These are phyloP conservation scores for Lucinisca nassula DNA, from an alignment of 2,888 invertebrate genomes.

Conservation along the genomic window DNA sequence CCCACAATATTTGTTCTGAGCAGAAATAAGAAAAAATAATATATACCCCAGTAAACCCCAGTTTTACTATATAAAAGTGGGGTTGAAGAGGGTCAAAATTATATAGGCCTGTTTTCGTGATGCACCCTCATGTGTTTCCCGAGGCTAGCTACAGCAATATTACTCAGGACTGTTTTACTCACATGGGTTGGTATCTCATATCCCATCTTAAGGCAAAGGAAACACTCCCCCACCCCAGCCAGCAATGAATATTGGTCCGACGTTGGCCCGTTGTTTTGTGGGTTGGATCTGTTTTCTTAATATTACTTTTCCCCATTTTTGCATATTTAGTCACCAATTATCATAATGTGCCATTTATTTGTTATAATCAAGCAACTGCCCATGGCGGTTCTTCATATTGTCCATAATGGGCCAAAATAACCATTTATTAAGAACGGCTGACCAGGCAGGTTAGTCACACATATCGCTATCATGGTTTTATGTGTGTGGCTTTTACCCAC, in stretches of 20 bases:
- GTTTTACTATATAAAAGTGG: no score
- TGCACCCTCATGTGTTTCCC: no score
- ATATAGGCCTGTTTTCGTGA: no score
- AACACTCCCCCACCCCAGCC: background rate
- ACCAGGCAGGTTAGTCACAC: background rate
- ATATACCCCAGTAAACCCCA: no score
- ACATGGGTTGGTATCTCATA: background rate
- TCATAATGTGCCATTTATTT: background rate
- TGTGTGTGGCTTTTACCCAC: background rate
- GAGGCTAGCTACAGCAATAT: no score
- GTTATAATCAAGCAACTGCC: background rate
- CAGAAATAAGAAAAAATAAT: no score
- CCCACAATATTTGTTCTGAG: no score
- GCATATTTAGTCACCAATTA: background rate
- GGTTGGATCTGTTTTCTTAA: background rate
- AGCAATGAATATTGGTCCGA: background rate
- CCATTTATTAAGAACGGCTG: background rate
- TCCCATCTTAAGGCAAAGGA: background rate
- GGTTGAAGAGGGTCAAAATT: no score
- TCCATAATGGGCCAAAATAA: background rate
- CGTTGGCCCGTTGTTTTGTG: no score
- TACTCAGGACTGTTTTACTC: no score
- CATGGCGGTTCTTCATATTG: background rate
- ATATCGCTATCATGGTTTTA: background rate
- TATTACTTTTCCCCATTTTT: background rate